Evolutionary conservation across 2,888 invertebrate species (phyloP).

Genomic region (Clistopyga incitator): DNA sequence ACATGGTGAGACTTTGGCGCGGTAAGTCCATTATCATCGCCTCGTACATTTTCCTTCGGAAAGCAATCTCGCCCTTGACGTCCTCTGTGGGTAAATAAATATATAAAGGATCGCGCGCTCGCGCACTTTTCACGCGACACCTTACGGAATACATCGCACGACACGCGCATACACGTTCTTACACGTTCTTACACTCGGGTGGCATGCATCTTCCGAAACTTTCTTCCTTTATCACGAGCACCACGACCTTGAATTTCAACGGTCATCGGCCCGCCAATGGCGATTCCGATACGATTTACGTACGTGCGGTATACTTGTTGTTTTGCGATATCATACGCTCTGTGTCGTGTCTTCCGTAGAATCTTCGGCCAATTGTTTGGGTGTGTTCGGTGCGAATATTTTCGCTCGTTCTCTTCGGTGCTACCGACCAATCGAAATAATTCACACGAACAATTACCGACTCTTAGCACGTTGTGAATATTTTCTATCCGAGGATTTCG

Average conservation of each 20-base stretch:
- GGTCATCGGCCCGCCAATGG: constrained; percentile 74
- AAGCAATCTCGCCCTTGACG: background rate
- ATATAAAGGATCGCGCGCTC: background rate
- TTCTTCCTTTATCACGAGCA: constrained; percentile 49
- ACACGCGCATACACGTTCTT: background rate
- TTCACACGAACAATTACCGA: constrained; percentile 44
- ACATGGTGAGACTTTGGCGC: constrained; percentile 79
- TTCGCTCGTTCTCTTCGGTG: background rate
- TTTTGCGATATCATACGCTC: background rate
- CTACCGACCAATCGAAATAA: background rate
- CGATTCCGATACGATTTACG: constrained; percentile 69
- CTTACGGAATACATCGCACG: constrained; percentile 39
- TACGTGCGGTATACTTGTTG: background rate
- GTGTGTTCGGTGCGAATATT: background rate
- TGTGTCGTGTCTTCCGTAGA: background rate
- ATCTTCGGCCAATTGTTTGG: background rate
- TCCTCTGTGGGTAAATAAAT: background rate
- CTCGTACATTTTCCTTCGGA: constrained; percentile 53
- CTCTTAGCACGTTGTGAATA: constrained; percentile 23
- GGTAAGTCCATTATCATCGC: constrained; percentile 73
- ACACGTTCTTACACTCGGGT: background rate
- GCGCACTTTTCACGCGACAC: background rate
- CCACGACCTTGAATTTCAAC: constrained; percentile 71
- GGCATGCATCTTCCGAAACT: constrained; percentile 10
- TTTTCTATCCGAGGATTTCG: background rate